phyloP scores from a whole-genome alignment of 1,140 invertebrate species.

The Anoplophora glabripennis region DNA sequence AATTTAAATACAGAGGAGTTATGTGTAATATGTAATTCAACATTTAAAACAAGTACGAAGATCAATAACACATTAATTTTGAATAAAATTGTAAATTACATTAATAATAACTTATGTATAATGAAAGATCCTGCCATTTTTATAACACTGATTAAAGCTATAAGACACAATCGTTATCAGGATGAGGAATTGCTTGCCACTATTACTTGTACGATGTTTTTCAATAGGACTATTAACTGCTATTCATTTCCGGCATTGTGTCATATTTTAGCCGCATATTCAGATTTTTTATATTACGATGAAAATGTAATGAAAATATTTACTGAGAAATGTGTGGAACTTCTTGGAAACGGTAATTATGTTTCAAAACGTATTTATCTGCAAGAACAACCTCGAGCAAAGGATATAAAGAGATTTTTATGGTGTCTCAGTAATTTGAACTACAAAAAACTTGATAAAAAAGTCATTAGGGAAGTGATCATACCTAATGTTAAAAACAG shows the following conservation, averaged over 20 bases:
- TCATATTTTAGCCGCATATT: conserved; percentile 45
- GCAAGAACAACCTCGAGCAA: conserved; percentile 33
- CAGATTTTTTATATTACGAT: conserved; percentile 45
- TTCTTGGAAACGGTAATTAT: conserved; percentile 26
- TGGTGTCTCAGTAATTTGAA: conserved; percentile 41
- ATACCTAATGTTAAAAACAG: conserved; percentile 36
- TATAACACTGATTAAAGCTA: conserved; percentile 43
- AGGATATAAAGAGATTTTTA: conserved; percentile 46
- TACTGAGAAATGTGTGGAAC: conserved; percentile 25
- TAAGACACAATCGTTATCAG: conserved; percentile 45
- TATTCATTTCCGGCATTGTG: conserved; percentile 43
- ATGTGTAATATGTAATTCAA: conserved; percentile 44
- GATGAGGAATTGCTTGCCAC: conserved; percentile 44
- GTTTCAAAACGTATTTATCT: conserved; percentile 27
- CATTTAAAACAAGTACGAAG: conserved; percentile 46
- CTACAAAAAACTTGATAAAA: conserved; percentile 21
- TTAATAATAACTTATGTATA: conserved; percentile 42
- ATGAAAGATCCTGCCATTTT: conserved; percentile 43
- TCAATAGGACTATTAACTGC: conserved; percentile 41
- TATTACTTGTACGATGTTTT: conserved; percentile 43
- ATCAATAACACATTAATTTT: conserved; percentile 37
- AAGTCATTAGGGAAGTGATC: conserved; percentile 33
- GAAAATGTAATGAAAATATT: conserved; percentile 39
- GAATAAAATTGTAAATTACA: conserved; percentile 31
- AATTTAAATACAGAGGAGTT: conserved; percentile 38